Evolutionary conservation across 2,888 invertebrate species (phyloP).

Genomic region (Tachina grossa): DNA sequence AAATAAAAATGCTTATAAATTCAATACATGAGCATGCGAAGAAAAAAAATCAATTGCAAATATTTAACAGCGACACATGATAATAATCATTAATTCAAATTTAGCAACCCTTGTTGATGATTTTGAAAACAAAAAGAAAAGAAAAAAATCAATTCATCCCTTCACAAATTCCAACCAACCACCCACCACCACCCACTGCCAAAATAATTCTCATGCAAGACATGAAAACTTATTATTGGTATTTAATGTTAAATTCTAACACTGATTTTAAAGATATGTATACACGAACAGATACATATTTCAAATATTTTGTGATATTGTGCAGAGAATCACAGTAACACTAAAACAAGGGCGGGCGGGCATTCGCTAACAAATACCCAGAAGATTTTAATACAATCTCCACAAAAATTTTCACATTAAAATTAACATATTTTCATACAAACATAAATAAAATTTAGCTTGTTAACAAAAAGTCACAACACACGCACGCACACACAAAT

Average conservation of each 20-base stretch:
- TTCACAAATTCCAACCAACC: conserved; percentile 45
- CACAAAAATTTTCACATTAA: conserved; percentile 15
- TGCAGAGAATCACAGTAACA: conserved; percentile 24
- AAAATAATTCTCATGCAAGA: conserved; percentile 52
- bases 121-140: not conserved
- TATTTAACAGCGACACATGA: conserved; percentile 26
- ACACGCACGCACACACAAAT: not conserved
- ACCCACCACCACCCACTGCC: conserved; percentile 5
- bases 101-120: conserved; percentile 21
- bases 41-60: not conserved
- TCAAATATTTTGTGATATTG: conserved; percentile 14
- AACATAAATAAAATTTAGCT: not conserved
- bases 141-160: conserved; percentile 3
- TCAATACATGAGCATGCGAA: not conserved
- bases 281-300: conserved; percentile 20
- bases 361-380: not conserved
- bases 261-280: conserved; percentile 66
- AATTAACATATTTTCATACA: conserved; percentile 46
- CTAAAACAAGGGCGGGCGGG: not conserved
- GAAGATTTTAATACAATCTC: conserved; percentile 49
- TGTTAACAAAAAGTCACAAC: not conserved
- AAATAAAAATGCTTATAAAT: not conserved
- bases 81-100: conserved; percentile 9
- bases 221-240: conserved; percentile 59
- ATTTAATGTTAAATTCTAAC: conserved; percentile 65